These are phyloP conservation scores for Onthophagus sagittarius DNA, from an alignment of 2,888 invertebrate genomes.

Conservation along the genomic window DNA sequence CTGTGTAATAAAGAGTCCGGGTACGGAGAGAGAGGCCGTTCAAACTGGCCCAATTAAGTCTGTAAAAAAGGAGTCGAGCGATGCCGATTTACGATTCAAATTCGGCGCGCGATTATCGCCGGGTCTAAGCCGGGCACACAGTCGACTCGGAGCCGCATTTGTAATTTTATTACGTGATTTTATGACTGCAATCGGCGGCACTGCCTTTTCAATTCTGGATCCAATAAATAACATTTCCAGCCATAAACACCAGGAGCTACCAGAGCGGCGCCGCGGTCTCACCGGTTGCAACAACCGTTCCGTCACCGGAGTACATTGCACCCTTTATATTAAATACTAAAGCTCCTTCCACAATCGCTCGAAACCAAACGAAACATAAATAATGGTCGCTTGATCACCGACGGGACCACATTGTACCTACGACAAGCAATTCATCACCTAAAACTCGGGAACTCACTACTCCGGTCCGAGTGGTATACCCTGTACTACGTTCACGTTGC, in stretches of 20 bases:
- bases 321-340: not conserved
- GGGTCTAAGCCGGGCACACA: not conserved
- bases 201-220: conserved; percentile 23
- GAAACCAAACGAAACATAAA: not conserved
- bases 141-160: conserved; percentile 11
- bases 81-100: conserved; percentile 12
- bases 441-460: not conserved
- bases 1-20: not conserved
- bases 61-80: conserved; percentile 5
- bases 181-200: conserved; percentile 22
- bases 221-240: conserved; percentile 24
- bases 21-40: not conserved
- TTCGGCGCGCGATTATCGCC: conserved; percentile 10
- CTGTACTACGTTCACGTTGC: not conserved
- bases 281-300: conserved; percentile 8
- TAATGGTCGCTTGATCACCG: not conserved
- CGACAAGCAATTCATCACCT: not conserved
- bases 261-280: conserved; percentile 18
- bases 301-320: not conserved
- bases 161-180: conserved; percentile 24
- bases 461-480: not conserved
- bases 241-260: conserved; percentile 19
- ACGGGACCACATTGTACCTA: not conserved
- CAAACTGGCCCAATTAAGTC: conserved; percentile 10
- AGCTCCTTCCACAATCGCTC: not conserved